phyloP scores from a whole-genome alignment of 2,113 vertebrate genomes.

The Leucoraja erinaceus region DNA sequence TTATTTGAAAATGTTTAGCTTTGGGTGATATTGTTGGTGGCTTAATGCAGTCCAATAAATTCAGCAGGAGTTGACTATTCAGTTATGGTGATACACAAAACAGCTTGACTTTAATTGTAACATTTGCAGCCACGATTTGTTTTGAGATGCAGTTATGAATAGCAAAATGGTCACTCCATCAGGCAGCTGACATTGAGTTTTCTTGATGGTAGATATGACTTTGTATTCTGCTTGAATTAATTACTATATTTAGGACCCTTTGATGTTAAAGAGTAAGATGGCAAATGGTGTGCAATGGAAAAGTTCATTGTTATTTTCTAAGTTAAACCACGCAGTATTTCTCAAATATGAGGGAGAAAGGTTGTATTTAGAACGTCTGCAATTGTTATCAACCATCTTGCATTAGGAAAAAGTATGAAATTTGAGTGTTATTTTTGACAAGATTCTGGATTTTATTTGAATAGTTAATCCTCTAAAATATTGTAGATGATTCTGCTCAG shows the following conservation, averaged over 20 bases:
- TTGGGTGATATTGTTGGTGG: too few species aligned
- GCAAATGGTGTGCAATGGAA: not conserved
- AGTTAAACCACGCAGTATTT: not conserved
- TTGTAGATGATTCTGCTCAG: not conserved
- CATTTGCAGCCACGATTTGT: not conserved
- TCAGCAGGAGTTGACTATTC: not conserved
- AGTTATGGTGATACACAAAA: not conserved
- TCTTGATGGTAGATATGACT: not conserved
- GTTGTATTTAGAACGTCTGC: not conserved
- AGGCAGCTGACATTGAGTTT: not conserved
- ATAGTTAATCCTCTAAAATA: not conserved
- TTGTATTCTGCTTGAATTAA: not conserved
- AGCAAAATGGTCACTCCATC: not conserved
- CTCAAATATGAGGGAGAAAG: not conserved
- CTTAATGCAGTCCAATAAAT: not conserved
- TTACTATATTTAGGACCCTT: not conserved
- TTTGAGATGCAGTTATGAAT: not conserved
- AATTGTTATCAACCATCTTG: not conserved
- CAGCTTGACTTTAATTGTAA: not conserved
- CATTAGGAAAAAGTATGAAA: not conserved
- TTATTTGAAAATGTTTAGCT: not conserved
- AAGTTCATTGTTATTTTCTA: not conserved
- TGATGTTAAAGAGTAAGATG: not conserved
- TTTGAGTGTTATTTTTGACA: not conserved
- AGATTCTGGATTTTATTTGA: not conserved